phyloP scores from a whole-genome alignment of 2,113 vertebrate genomes.

The Solea senegalensis region DNA sequence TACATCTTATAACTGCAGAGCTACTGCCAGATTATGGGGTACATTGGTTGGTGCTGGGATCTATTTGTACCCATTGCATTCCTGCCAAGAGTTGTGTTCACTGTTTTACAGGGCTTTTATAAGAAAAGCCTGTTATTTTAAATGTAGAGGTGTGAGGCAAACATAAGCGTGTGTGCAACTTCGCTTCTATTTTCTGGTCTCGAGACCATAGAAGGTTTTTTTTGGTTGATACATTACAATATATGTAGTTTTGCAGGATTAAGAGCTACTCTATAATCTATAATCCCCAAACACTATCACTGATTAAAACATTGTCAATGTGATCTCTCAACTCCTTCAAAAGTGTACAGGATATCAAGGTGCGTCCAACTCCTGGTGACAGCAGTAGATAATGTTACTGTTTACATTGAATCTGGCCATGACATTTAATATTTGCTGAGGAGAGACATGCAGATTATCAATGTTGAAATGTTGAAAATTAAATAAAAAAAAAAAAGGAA shows the following conservation, averaged over 20 bases:
- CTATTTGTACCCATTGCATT: neutral
- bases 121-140: neutral
- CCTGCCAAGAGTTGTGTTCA: neutral
- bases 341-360: neutral
- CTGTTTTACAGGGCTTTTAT: neutral
- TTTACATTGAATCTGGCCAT: neutral
- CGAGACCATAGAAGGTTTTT: neutral
- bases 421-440: neutral
- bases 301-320: neutral
- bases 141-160: neutral
- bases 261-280: neutral
- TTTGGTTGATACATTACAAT: neutral
- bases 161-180: neutral
- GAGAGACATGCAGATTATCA: conserved; percentile 15
- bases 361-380: neutral
- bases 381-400: neutral
- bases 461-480: conserved; percentile 9
- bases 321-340: neutral
- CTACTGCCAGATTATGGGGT: neutral
- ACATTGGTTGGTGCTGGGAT: neutral
- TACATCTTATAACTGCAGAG: neutral
- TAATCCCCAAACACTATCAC: neutral
- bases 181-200: neutral
- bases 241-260: neutral
- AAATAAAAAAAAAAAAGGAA: conserved; percentile 10